A percentile compares a stretch with the other conserved stretches of the same genome.
phyloP scores from a whole-genome alignment of 2,113 vertebrate genomes.

The Phalacrocorax pelagicus region DNA sequence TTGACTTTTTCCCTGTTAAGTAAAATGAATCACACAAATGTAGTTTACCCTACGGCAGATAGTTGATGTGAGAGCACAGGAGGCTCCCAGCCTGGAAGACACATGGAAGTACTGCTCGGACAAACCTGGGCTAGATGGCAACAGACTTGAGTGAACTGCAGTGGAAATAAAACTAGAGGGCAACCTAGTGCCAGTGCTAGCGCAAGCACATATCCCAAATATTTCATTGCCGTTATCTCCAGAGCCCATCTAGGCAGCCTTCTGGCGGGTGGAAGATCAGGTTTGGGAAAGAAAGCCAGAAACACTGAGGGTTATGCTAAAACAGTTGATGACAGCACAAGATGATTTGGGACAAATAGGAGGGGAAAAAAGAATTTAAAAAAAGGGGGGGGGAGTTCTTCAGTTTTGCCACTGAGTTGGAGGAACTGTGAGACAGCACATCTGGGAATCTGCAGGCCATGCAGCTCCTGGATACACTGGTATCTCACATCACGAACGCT shows the following conservation, averaged over 20 bases:
- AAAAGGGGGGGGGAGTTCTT: not conserved
- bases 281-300: not conserved
- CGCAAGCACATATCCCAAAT: not conserved
- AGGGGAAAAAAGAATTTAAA: rapidly evolving
- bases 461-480: not conserved
- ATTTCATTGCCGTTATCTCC: not conserved
- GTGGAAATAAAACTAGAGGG: not conserved
- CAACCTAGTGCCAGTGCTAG: not conserved
- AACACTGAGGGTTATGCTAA: not conserved
- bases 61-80: not conserved
- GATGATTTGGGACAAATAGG: not conserved
- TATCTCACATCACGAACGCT: rapidly evolving
- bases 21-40: not conserved
- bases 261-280: not conserved
- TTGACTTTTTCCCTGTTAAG: not conserved
- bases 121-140: not conserved
- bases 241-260: not conserved
- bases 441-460: not conserved
- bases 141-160: not conserved
- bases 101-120: rapidly evolving
- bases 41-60: not conserved
- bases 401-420: not conserved
- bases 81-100: not conserved
- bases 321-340: not conserved
- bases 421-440: too few species aligned